Evolutionary conservation across 2,888 invertebrate species (phyloP), one percentile per base, ranked within the genome.

Genomic region (Dastarcus helophoroides): DNA sequence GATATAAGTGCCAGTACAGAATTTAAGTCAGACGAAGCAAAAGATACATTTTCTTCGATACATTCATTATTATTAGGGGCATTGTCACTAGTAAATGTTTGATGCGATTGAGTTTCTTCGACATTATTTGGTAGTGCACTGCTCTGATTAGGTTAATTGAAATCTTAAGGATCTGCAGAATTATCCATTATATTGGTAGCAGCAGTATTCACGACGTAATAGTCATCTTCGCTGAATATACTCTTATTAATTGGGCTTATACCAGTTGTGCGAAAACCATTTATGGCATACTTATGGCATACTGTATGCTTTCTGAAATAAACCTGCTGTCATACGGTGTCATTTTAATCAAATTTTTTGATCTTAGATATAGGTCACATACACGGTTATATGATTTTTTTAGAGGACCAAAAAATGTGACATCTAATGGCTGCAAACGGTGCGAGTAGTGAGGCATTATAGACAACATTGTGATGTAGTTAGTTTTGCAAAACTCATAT

Each of bases 391-490:
- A 53, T 40, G 38, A 50, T 1, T 46, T 48, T 14, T 39, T 44
- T 8, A 55, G 33, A 16, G 54, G 52, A 2, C 42, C 46, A 41
- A 42, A 48, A 35, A 51, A 50, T 7, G 38, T 30, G 3, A 52
- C 49, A 30, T 54, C 50, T 4, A 53, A 40, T 30, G 58, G 47
- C 43, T 60, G 50, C 39, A 55, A 29, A 34, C 41, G 30, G 30
- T 53, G 44, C 6, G 47, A 51, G 32, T 44, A 47, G 29, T 48
- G 57, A 10, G 56, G 54, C 13, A 56, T 56, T 13, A 54, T 40
- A 29, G 48, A 53, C 9, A 58, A 32, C 14, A 60, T 30, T 15
- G 51, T 40, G 13, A 55, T 43, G n/a, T 45, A 42, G 37, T 53
- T 43, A 29, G 50, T 41, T 32, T 51, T 42, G 9, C 50, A 53